Percentiles rank a stretch among this genome's conserved stretches.
Evolutionary conservation across 2,113 vertebrate genomes (phyloP).

Genomic region (Anoura caudifer): DNA sequence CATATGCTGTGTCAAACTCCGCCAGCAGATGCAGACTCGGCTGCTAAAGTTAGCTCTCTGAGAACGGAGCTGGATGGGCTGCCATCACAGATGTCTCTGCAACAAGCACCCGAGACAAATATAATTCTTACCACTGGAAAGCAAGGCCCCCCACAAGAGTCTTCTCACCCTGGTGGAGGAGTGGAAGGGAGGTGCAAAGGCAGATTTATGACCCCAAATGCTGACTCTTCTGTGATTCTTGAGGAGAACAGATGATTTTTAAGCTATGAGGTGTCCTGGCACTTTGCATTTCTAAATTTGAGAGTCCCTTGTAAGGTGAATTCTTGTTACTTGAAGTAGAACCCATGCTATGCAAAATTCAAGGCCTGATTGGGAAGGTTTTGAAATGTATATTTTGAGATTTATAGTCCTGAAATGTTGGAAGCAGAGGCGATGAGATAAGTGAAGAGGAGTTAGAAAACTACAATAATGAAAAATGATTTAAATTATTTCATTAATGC

Average conservation of each 20-base stretch:
- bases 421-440: constrained; percentile 51
- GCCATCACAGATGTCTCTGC: constrained; percentile 65
- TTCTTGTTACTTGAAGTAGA: constrained; percentile 23
- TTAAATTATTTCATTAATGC: constrained; percentile 34
- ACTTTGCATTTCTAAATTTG: constrained; percentile 47
- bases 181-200: constrained; percentile 52
- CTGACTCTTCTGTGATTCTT: constrained; percentile 46
- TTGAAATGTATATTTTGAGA: constrained; percentile 61
- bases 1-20: constrained; percentile 64
- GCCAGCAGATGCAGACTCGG: constrained; percentile 63
- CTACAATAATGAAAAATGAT: constrained; percentile 55
- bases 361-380: constrained; percentile 34
- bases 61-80: constrained; percentile 57
- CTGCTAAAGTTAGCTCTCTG: constrained; percentile 59
- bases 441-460: constrained; percentile 59
- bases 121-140: constrained; percentile 73
- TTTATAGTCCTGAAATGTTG: constrained; percentile 45
- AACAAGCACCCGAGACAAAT: constrained; percentile 56
- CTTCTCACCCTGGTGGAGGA: constrained; percentile 53
- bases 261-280: constrained; percentile 47
- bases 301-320: constrained; percentile 23
- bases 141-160: constrained; percentile 31
- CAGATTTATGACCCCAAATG: constrained; percentile 72
- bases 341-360: constrained; percentile 17
- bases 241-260: constrained; percentile 38